Evolutionary conservation across 2,797 vertebrate genomes (phyloP).

Genomic region (Rousettus madagascariensis): DNA sequence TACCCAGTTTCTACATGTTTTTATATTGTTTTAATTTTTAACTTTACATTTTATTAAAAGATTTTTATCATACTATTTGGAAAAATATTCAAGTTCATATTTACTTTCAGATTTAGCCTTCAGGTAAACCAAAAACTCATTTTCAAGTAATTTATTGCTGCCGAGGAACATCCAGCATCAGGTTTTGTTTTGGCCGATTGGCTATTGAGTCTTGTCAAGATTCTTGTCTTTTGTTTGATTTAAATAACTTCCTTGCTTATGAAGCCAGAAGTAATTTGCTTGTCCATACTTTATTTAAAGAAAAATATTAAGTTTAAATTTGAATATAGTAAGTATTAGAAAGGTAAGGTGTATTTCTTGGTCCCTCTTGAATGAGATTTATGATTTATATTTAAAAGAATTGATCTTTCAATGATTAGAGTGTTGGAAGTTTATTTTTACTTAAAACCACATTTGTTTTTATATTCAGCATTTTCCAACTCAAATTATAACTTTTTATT

Average conservation of each 20-base stretch:
- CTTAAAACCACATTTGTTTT: background rate
- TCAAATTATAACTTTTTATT: constrained; percentile 14
- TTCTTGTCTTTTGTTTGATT: background rate
- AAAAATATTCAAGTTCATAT: background rate
- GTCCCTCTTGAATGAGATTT: background rate
- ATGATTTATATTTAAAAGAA: background rate
- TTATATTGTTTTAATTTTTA: background rate
- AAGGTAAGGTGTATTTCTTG: background rate
- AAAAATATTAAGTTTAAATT: background rate
- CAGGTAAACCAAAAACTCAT: background rate
- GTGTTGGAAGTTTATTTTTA: background rate
- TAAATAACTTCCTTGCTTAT: background rate
- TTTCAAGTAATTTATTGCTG: background rate
- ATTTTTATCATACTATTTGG: background rate
- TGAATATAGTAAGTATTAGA: background rate
- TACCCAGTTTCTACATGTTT: background rate
- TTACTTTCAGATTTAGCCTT: constrained; percentile 32
- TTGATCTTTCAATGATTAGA: background rate
- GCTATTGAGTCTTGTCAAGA: background rate
- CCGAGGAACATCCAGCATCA: background rate
- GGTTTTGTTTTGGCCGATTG: background rate
- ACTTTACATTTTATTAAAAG: constrained; percentile 7
- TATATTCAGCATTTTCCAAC: background rate
- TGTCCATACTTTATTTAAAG: background rate
- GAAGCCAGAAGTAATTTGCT: background rate